Conservation (phyloP, 2,113 vertebrate species). For the Stegostoma tigrinum region DNA sequence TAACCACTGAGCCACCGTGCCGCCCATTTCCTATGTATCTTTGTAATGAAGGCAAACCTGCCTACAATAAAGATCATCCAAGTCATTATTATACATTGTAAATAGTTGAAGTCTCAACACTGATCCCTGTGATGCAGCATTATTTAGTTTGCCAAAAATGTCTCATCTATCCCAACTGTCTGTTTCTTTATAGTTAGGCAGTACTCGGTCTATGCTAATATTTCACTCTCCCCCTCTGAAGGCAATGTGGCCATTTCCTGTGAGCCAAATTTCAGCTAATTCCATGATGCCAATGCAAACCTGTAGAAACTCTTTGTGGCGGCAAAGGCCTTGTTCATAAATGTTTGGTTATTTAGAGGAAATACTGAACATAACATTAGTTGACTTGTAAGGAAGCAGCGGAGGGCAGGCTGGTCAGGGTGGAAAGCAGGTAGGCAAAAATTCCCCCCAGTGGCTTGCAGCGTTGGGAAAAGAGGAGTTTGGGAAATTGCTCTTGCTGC, state of each 20-base stretch:
- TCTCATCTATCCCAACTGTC: too few relatives aligned
- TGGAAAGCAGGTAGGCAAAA: not conserved
- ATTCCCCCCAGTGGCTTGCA: not conserved
- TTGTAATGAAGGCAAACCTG: too few relatives aligned
- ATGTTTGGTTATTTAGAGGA: not conserved
- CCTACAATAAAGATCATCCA: too few relatives aligned
- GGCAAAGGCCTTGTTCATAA: not conserved
- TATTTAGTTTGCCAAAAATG: too few relatives aligned
- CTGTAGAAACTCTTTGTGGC: not conserved
- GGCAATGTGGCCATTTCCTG: not conserved
- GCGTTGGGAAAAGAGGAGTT: not conserved
- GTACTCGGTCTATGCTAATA: too few relatives aligned
- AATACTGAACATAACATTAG: not conserved
- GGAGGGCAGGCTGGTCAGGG: not conserved
- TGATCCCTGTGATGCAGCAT: too few relatives aligned
- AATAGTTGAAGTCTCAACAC: too few relatives aligned
- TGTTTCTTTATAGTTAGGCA: too few relatives aligned
- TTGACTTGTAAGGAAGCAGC: not conserved
- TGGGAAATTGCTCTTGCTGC: not conserved
- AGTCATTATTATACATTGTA: too few relatives aligned
- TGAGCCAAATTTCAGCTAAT: not conserved
- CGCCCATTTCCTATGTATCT: too few relatives aligned
- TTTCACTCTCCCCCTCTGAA: too few relatives aligned
- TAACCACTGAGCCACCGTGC: too few relatives aligned
- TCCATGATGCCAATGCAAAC: not conserved